Percentiles rank a stretch among this genome's conserved stretches.
phyloP scores from a whole-genome alignment of 1,140 invertebrate genomes.

The Formica exsecta region DNA sequence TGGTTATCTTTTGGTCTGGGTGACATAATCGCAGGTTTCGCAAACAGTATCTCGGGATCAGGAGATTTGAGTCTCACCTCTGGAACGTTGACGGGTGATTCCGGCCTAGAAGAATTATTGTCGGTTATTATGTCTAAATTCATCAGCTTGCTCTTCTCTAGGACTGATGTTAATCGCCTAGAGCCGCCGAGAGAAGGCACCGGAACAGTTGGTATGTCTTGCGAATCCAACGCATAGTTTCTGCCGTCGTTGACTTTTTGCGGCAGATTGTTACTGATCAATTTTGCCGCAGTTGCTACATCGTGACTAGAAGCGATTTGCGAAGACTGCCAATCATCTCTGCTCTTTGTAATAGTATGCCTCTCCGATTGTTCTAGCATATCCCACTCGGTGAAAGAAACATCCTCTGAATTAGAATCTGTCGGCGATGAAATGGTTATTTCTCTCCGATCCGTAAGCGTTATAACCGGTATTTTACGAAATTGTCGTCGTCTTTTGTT shows the following conservation, averaged over 20 bases:
- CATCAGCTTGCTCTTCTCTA: constrained; percentile 71
- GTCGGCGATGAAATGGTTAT: not conserved
- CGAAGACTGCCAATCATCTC: not conserved
- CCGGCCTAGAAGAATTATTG: constrained; percentile 26
- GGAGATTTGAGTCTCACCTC: constrained; percentile 72
- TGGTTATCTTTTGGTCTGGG: constrained; percentile 65
- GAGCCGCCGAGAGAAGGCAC: constrained; percentile 76
- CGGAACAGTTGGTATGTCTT: constrained; percentile 76
- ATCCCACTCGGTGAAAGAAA: constrained; percentile 70
- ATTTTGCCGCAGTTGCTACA: constrained; percentile 43
- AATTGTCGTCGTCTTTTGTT: constrained; percentile 51
- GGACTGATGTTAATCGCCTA: constrained; percentile 67
- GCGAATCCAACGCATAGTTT: constrained; percentile 34
- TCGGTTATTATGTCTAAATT: constrained; percentile 14
- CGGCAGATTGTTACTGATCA: constrained; percentile 64
- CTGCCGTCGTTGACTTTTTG: constrained; percentile 64
- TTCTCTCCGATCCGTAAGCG: constrained; percentile 72
- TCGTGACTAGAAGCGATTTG: constrained; percentile 49
- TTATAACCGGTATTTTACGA: constrained; percentile 74
- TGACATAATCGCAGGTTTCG: constrained; percentile 23
- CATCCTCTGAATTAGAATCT: constrained; percentile 36
- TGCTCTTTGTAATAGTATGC: constrained; percentile 36
- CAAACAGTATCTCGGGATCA: constrained; percentile 68
- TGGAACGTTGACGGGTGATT: constrained; percentile 64
- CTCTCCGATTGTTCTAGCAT: constrained; percentile 73